Conservation (phyloP, 2,888 invertebrate genomes). For the Bimastos eiseni region DNA sequence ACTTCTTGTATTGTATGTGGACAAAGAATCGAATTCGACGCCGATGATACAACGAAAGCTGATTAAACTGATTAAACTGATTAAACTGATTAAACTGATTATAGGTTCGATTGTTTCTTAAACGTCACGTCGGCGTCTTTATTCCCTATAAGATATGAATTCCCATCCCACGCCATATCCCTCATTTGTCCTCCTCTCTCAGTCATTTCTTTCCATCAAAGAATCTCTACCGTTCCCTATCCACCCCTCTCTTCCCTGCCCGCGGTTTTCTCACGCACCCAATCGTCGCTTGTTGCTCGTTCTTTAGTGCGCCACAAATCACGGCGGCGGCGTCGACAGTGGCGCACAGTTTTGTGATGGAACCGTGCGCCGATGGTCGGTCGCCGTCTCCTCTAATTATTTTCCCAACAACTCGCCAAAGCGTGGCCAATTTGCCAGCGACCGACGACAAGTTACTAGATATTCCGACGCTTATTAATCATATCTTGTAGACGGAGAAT, state of each 20-base stretch:
- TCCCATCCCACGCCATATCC: not conserved
- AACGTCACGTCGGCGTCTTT: slow-evolving; percentile 4
- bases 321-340: not conserved
- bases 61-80: not conserved
- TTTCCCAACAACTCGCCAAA: slow-evolving; percentile 1
- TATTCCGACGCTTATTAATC: not conserved
- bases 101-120: not conserved
- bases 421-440: not conserved
- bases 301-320: not conserved
- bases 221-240: not conserved
- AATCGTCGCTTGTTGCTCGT: slow-evolving; percentile 6
- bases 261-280: not conserved
- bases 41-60: not conserved
- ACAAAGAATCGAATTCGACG: too few relatives aligned
- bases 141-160: not conserved
- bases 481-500: not conserved
- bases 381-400: not conserved
- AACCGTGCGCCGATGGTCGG: not conserved
- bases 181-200: not conserved
- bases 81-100: not conserved
- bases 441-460: not conserved
- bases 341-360: slow-evolving; percentile 1
- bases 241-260: not conserved
- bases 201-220: not conserved
- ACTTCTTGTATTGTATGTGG: too few relatives aligned